A percentile compares a stretch with the other conserved stretches of the same genome.
Conservation (phyloP, 2,113 vertebrate species). For the Eudorcas thomsonii region DNA sequence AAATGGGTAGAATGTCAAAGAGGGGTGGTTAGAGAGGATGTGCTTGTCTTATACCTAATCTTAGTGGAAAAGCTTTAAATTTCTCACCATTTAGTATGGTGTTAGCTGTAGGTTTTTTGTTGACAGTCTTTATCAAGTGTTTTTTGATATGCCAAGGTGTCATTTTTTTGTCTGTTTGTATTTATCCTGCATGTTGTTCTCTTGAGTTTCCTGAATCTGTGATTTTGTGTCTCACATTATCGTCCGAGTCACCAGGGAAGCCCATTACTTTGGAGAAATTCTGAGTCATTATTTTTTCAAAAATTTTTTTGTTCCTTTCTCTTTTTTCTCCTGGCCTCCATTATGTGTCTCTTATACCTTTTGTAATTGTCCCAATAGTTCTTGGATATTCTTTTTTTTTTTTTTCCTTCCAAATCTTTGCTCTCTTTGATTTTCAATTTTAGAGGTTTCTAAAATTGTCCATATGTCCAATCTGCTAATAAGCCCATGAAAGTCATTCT, state of each 20-base stretch:
- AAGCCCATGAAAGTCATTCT: not conserved
- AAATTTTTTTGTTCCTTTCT: not conserved
- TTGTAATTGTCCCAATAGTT: not conserved
- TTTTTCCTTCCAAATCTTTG: not conserved
- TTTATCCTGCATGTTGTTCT: not conserved
- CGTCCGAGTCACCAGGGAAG: not conserved
- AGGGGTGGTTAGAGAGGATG: no score
- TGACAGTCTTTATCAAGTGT: not conserved
- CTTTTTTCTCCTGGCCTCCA: not conserved
- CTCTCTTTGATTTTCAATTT: not conserved
- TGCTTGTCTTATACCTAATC: no score
- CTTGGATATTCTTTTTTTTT: not conserved
- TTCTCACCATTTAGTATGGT: not conserved
- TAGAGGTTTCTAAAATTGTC: not conserved
- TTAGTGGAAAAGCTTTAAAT: no score
- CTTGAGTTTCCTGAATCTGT: not conserved
- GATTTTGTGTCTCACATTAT: not conserved
- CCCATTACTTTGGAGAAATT: not conserved
- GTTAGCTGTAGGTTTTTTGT: not conserved
- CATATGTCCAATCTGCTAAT: not conserved
- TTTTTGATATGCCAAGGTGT: not conserved
- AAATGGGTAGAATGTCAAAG: no score
- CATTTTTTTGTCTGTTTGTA: not conserved
- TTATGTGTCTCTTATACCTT: not conserved
- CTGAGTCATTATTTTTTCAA: not conserved